Base-by-base conservation (phyloP, 2,797 vertebrate species). In the Mus caroli region DNA sequence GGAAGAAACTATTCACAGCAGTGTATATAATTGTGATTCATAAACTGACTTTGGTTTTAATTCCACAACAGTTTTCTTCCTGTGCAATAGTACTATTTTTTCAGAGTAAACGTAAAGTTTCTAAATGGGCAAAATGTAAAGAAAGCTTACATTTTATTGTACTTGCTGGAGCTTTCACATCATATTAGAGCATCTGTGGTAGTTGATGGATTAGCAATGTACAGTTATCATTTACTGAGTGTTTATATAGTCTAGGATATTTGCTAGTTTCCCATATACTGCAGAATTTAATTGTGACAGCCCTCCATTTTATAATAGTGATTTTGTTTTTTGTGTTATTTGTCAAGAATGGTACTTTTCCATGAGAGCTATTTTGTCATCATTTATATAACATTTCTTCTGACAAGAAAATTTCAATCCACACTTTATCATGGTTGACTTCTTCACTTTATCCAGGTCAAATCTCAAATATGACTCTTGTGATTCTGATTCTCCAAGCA, bases 151-250 rank as follows among this genome's bases (percentile, higher is more conserved):
- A 84, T 77, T 83, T 50, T 69, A 82, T 17, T 94, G 12, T 56
- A 58, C 71, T 64, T 52, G 5, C 26, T 79, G n/a, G 64, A 50
- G 20, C 31, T 87, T 90, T 67, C 19, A 37, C 37, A 34, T 82
- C 40, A 62, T 13, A 90, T 14, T 62, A 46, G 43, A 85, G 67
- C 52, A 96, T 88, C 46, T 94, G 89, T 79, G 9, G 31, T 56
- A 50, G 67, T 90, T 94, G 91, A 75, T 95, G 79, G 91, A 93
- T 94, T 88, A 90, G 64, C 73, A 71, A 46, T 58, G 13, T 69
- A 80, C 56, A 88, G 0, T 82, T 86, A 31, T 89, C 64, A 88
- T 84, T 96, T 92, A 34, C 17, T 77, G 20, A 88, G 37, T 56
- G n/a, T 78, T 94, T 86, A n/a, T 40, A 77, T 6, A 78, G 3